These are phyloP conservation scores for Melipona beecheii DNA, from an alignment of 2,888 invertebrate species.

Conservation along the genomic window DNA sequence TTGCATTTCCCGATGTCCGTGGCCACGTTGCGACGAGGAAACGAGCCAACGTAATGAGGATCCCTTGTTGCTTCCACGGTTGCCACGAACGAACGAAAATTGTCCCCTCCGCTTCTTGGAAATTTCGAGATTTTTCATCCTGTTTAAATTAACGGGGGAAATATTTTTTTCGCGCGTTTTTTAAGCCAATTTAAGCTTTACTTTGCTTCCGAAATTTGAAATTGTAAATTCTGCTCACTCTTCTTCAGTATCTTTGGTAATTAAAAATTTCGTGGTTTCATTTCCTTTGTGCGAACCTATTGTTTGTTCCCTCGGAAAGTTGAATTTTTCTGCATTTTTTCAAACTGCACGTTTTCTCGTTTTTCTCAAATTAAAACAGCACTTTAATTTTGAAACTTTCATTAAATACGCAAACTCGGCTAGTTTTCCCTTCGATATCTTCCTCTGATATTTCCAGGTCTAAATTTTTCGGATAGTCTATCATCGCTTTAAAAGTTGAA, in stretches of 20 bases:
- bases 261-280: no score
- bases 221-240: no score
- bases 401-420: neutral
- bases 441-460: no score
- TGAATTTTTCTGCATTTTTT: neutral
- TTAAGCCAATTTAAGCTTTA: neutral
- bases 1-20: constrained; percentile 61
- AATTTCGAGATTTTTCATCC: neutral
- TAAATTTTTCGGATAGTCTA: no score
- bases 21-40: constrained; percentile 6
- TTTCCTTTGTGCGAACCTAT: no score
- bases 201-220: neutral
- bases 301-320: no score
- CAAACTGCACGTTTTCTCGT: neutral
- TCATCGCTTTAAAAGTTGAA: no score
- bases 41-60: constrained; percentile 11
- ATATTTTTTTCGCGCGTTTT: no score
- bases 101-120: neutral
- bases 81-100: neutral
- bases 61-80: neutral
- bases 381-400: neutral
- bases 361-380: neutral
- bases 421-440: neutral
- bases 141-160: neutral
- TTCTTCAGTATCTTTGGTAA: no score